Evolutionary conservation across 1,140 invertebrate species (phyloP).

Genomic region (Ceratina australensis): DNA sequence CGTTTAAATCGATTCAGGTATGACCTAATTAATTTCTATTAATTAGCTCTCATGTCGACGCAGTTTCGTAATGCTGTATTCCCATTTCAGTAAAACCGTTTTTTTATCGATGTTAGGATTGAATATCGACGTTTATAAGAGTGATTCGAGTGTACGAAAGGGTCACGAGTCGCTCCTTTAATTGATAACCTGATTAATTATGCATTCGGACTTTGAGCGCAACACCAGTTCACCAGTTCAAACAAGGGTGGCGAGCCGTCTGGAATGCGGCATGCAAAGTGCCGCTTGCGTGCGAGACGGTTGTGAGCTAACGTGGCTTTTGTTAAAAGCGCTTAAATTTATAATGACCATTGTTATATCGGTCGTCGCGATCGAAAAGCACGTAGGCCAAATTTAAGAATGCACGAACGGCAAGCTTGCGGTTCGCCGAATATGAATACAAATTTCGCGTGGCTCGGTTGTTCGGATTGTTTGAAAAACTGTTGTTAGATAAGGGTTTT

Average conservation of each 20-base stretch:
- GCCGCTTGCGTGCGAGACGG: conserved; percentile 61
- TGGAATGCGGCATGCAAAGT: conserved; percentile 66
- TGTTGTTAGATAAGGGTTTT: neutral
- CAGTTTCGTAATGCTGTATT: no score
- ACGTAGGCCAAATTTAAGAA: conserved; percentile 35
- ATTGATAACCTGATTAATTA: conserved; percentile 67
- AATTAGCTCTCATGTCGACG: no score
- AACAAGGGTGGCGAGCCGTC: conserved; percentile 63
- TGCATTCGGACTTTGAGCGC: conserved; percentile 61
- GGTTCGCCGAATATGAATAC: neutral
- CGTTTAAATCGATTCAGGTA: no score
- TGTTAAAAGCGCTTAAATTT: conserved; percentile 66
- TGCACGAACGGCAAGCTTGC: neutral
- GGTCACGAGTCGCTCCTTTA: conserved; percentile 51
- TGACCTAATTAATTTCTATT: no score
- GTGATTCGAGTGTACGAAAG: conserved; percentile 1
- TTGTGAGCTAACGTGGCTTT: conserved; percentile 61
- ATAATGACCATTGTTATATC: conserved; percentile 61
- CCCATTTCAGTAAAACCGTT: neutral
- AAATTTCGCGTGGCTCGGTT: neutral
- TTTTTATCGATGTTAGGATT: neutral
- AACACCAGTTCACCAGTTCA: conserved; percentile 53
- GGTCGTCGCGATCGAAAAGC: conserved; percentile 33
- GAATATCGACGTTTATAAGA: conserved; percentile 9
- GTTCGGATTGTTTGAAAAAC: neutral